Base-by-base conservation (phyloP, 2,113 vertebrate genomes). In the Falco punctatus region DNA sequence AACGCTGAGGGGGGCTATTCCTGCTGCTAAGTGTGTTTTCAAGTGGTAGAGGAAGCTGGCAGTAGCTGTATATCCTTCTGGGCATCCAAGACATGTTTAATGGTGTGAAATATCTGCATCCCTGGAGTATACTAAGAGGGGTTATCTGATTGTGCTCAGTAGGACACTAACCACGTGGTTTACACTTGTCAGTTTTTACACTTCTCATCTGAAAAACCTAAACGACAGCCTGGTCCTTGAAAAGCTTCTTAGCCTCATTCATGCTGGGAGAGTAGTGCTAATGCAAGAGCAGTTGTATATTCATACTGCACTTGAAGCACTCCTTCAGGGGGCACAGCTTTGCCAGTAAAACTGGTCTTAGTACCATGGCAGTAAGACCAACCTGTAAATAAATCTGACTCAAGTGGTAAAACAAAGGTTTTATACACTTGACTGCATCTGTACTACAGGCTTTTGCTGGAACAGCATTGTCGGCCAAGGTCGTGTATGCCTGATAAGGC, bases 401-500 rank as follows among this genome's bases (percentile, higher is more conserved):
- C 55, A 51, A 40, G 33, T 33, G 14, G 33, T 62, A 74, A 70
- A 87, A 13, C 19, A 55, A 38, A 84, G 42, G 6, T 38, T 73
- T 90, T 42, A 11, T 38, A 15, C 2, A 0, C 59, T 19, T 89
- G 51, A 13, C 33, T 69, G 64, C 22, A 17, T 54, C 27, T 73
- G 24, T 58, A 10, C 52, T 40, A 4, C 6, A 22, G 33, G 32
- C 35, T 64, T 71, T 62, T 82, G 26, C 65, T 81, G 73, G 57
- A 90, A 11, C 9, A 78, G 11, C 67, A 14, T 3, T 28, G 33
- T 28, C 78, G 86, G 46, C 30, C 46, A 20, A 7, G 2, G 38
- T 49, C 0, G 0, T 4, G 3, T 24, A 35, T 0, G 0, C 17
- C 33, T 2, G 0, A 27, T 27, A 2, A 0, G n/a, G 17, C 66